These are phyloP conservation scores for Cryptoprocta ferox DNA, from an alignment of 2,797 vertebrate genomes.

Conservation along the genomic window DNA sequence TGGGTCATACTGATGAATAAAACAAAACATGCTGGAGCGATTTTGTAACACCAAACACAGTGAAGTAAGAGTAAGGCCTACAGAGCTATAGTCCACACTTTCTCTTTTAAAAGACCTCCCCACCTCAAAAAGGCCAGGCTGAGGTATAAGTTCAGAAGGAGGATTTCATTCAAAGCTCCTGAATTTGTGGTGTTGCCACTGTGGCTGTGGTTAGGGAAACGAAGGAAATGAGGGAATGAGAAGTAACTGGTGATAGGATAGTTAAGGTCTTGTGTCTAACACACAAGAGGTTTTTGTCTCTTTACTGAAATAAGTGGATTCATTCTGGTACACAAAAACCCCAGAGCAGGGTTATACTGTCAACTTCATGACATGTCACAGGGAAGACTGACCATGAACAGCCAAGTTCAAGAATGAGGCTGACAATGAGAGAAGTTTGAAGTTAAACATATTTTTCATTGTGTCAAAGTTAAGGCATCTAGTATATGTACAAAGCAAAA, in stretches of 20 bases:
- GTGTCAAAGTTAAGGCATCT: constrained; percentile 7
- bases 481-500: neutral
- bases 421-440: neutral
- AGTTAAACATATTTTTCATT: neutral
- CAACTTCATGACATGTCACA: neutral
- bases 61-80: neutral
- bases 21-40: neutral
- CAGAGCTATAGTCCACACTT: neutral
- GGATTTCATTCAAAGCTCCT: neutral
- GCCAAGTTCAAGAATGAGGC: neutral
- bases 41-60: constrained; percentile 4
- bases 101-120: neutral
- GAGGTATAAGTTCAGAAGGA: neutral
- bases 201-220: neutral
- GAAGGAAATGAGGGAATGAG: neutral
- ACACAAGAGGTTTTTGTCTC: neutral
- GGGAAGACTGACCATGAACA: neutral
- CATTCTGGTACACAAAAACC: constrained; percentile 19
- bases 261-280: neutral
- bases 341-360: neutral
- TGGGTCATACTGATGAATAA: neutral
- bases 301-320: neutral
- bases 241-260: neutral
- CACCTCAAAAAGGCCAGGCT: neutral
- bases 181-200: neutral